Evolutionary conservation across 2,113 vertebrate genomes (phyloP), one percentile per base, ranked within the genome.

Genomic region (Bettongia penicillata): DNA sequence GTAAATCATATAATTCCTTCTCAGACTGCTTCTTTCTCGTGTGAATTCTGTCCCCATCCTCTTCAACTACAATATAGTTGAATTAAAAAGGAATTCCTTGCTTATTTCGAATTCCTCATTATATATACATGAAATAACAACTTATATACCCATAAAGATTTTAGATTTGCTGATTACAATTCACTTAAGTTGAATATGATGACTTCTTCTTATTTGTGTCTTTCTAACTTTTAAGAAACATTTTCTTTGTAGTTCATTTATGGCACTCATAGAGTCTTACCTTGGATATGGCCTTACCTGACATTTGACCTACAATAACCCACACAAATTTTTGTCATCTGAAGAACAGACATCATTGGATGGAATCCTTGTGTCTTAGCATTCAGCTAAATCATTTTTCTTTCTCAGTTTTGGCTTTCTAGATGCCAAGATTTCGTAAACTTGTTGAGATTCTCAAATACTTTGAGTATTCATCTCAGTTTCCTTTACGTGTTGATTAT

Each of bases 201-300:
- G 31, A n/a, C 12, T 77, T 43, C 16, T 84, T 84, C 19, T 19
- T 43, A 43, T 84, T 22, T 28, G 16, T 93, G 16, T 57, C 26
- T 96, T 92, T 94, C 26, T 37, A 16, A 68, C 50, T 96, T 95
- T n/a, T 23, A 92, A 94, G 51, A 94, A 96, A 96, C 6, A 25
- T 24, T 57, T 0, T 50, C 47, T 84, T 48, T 94, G 11, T 89
- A 52, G 26, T 93, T 95, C 95, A 90, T 26, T 50, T 31, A 1
- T 57, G 14, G 24, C 91, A 52, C 53, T 50, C 50, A 0, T 92
- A 94, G 93, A 43, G 68, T 43, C 19, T 84, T 84, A 84, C 19
- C 68, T 77, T 77, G n/a, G 37, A 43, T 22, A 84, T 84, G 19
- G 57, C 28, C 61, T 51, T 77, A 77, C 19, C 11, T 91, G 24